Evolutionary conservation across 2,113 vertebrate species (phyloP).

Genomic region (Trinectes maculatus): DNA sequence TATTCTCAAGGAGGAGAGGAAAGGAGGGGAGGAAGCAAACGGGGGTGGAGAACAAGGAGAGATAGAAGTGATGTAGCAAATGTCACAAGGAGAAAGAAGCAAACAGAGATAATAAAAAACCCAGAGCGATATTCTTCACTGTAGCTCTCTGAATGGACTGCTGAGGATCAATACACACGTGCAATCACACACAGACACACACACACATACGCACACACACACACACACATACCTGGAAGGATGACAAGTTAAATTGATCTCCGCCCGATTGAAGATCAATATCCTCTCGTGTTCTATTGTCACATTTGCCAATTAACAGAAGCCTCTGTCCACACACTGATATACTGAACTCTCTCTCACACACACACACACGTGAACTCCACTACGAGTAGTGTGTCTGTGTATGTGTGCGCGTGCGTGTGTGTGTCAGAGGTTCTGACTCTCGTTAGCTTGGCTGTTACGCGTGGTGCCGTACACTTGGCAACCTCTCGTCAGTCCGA

Average conservation of each 20-base stretch:
- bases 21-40: slow-evolving; percentile 4
- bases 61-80: slow-evolving; percentile 22
- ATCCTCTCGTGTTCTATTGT: slow-evolving; percentile 74
- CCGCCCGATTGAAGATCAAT: slow-evolving; percentile 79
- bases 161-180: slow-evolving; percentile 60
- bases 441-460: slow-evolving; percentile 78
- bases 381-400: too few relatives aligned
- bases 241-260: slow-evolving; percentile 67
- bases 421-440: slow-evolving; percentile 75
- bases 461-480: slow-evolving; percentile 77
- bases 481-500: slow-evolving; percentile 78
- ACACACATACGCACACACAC: slow-evolving; percentile 49
- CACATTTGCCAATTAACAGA: slow-evolving; percentile 81
- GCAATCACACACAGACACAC: slow-evolving; percentile 42
- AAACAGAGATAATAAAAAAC: slow-evolving; percentile 45
- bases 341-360: slow-evolving; percentile 62
- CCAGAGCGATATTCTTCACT: slow-evolving; percentile 42
- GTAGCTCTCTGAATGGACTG: slow-evolving; percentile 50
- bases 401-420: slow-evolving; percentile 32
- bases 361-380: neutral
- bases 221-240: slow-evolving; percentile 63
- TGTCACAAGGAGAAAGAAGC: slow-evolving; percentile 33
- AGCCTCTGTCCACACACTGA: slow-evolving; percentile 71
- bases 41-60: slow-evolving; percentile 20
- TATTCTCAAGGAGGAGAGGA: slow-evolving; percentile 27